phyloP scores from a whole-genome alignment of 2,113 vertebrate genomes.

The Ochotona curzoniae region DNA sequence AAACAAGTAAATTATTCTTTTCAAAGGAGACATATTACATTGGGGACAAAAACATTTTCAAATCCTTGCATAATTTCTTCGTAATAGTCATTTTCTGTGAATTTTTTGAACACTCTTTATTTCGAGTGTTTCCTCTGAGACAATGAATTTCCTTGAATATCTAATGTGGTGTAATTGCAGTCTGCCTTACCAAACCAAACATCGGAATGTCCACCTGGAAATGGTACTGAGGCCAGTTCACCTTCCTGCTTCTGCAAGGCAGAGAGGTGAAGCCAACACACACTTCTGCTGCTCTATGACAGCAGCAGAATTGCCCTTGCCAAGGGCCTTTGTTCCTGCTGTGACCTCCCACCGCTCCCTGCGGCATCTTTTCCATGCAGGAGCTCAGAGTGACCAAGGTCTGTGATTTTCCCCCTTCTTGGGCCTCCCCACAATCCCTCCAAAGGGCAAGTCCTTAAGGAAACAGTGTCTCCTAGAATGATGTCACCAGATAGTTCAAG shows the following conservation, averaged over 20 bases:
- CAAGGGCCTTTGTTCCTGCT: neutral
- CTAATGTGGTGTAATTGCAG: rapidly evolving
- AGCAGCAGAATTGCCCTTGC: neutral
- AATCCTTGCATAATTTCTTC: too few species aligned
- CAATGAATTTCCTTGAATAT: neutral
- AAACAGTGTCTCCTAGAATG: slow-evolving; percentile 31
- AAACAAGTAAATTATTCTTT: too few species aligned
- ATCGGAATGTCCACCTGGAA: neutral
- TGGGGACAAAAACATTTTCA: too few species aligned
- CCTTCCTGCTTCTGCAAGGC: neutral
- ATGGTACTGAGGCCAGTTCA: neutral
- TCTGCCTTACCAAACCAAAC: neutral
- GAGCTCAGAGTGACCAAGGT: neutral
- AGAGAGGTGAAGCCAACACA: neutral
- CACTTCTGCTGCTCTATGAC: neutral
- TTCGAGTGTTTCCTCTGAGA: neutral
- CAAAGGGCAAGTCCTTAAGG: neutral
- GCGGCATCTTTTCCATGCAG: neutral
- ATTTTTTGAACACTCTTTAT: too few species aligned
- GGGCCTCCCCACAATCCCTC: neutral
- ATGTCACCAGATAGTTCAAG: neutral
- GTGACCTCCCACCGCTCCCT: neutral
- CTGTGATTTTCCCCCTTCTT: neutral
- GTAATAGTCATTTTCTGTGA: too few species aligned
- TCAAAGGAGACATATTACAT: too few species aligned